Evolutionary conservation across 1,140 invertebrate genomes (phyloP).

Genomic region (Lucilia sericata): DNA sequence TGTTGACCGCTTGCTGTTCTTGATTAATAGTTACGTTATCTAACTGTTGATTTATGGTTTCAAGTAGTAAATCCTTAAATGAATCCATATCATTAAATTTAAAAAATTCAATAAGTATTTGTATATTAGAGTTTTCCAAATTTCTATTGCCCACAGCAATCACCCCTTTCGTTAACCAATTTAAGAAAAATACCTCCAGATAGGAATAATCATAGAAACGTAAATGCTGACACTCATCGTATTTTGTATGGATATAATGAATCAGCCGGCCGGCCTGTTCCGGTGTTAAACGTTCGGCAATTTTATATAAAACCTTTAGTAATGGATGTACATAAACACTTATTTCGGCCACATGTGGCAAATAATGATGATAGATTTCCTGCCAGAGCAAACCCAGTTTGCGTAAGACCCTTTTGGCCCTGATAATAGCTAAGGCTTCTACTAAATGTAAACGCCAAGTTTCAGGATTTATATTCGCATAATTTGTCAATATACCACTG

Average conservation of each 20-base stretch:
- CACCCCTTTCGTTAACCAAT: slow-evolving; percentile 56
- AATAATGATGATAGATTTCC: slow-evolving; percentile 56
- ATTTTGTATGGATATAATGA: slow-evolving; percentile 48
- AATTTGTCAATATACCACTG: slow-evolving; percentile 54
- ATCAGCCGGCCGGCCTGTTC: slow-evolving; percentile 56
- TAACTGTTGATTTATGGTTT: slow-evolving; percentile 54
- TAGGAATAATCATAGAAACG: slow-evolving; percentile 57
- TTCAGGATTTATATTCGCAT: slow-evolving; percentile 49
- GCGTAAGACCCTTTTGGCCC: slow-evolving; percentile 55
- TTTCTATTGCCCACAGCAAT: slow-evolving; percentile 54
- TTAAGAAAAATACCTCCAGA: slow-evolving; percentile 61
- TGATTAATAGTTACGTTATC: not conserved
- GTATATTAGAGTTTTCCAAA: slow-evolving; percentile 52
- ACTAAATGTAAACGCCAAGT: slow-evolving; percentile 55
- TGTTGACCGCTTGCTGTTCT: no score
- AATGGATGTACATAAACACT: slow-evolving; percentile 60
- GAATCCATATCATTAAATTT: slow-evolving; percentile 58
- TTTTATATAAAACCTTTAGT: slow-evolving; percentile 57
- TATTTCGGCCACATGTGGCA: slow-evolving; percentile 57
- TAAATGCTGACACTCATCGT: slow-evolving; percentile 49
- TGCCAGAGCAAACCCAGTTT: slow-evolving; percentile 57
- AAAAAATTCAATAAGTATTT: slow-evolving; percentile 59
- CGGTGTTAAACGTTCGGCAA: slow-evolving; percentile 58
- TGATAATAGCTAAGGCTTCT: slow-evolving; percentile 59
- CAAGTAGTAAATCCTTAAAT: slow-evolving; percentile 51